Conservation (phyloP, 2,113 vertebrate genomes). For the Martes martes region DNA sequence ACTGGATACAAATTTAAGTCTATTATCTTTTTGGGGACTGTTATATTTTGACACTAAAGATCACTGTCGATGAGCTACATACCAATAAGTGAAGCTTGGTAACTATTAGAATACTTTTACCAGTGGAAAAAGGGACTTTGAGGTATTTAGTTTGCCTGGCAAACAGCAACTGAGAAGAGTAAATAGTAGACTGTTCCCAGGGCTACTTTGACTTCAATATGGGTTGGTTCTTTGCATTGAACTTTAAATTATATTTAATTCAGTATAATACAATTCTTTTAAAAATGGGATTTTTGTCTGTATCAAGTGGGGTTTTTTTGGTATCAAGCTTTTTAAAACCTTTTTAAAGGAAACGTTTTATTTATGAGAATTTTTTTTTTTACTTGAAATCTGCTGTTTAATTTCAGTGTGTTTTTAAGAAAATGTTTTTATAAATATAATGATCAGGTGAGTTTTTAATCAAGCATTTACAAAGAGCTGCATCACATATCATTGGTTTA, state of each 20-base stretch:
- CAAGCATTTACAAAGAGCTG: background rate
- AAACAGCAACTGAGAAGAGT: background rate
- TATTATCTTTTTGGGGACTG: background rate
- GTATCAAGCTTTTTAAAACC: background rate
- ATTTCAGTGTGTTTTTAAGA: slow-evolving; percentile 27
- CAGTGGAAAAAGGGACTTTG: background rate
- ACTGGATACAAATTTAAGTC: background rate
- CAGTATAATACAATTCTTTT: background rate
- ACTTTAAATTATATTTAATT: slow-evolving; percentile 22
- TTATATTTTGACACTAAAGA: slow-evolving; percentile 21
- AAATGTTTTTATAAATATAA: background rate
- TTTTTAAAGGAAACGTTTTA: background rate
- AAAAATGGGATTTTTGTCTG: background rate
- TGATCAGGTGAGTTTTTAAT: background rate
- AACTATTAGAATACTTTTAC: background rate
- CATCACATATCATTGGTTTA: background rate
- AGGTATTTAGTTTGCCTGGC: background rate
- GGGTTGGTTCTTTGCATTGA: background rate
- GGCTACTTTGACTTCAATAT: background rate
- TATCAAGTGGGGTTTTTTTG: background rate
- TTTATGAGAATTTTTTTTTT: background rate
- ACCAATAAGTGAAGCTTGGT: background rate
- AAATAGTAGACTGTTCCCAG: background rate
- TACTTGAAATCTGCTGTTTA: background rate
- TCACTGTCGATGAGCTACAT: background rate